Evolutionary conservation across 2,888 invertebrate genomes (phyloP).

Genomic region (Amphipyra tragopoginis): DNA sequence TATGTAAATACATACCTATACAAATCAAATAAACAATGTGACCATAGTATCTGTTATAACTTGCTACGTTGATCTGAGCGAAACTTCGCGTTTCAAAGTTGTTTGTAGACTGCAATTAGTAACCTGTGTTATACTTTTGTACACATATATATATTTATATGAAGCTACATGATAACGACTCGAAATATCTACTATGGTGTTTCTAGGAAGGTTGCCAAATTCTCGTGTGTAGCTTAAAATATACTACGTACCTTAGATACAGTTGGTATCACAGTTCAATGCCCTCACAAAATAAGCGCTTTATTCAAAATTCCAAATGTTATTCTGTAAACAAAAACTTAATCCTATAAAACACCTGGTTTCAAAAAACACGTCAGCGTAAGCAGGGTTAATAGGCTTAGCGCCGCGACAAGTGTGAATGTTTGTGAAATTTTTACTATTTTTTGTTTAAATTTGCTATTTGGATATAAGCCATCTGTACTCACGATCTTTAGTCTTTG

Average conservation of each 20-base stretch:
- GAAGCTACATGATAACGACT: slow-evolving; percentile 3
- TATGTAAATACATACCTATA: no score
- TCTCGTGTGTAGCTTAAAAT: slow-evolving; percentile 17
- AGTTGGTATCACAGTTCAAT: slow-evolving; percentile 3
- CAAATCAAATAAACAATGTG: neutral
- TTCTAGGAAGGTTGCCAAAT: slow-evolving; percentile 33
- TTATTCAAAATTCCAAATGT: slow-evolving; percentile 5
- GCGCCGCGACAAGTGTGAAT: slow-evolving; percentile 74
- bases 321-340: slow-evolving; percentile 8
- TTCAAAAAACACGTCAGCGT: slow-evolving; percentile 39
- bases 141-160: neutral
- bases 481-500: slow-evolving; percentile 31
- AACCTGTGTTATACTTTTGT: slow-evolving; percentile 1
- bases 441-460: slow-evolving; percentile 59
- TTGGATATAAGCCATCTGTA: slow-evolving; percentile 78
- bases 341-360: slow-evolving; percentile 37
- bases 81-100: slow-evolving; percentile 10
- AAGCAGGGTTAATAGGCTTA: slow-evolving; percentile 69
- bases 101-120: slow-evolving; percentile 29
- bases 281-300: neutral
- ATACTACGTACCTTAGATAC: neutral
- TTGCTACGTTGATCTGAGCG: slow-evolving; percentile 19
- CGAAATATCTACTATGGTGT: slow-evolving; percentile 12
- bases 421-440: slow-evolving; percentile 62
- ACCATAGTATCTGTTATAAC: neutral